A percentile compares a stretch with the other conserved stretches of the same genome.
These are phyloP conservation scores for Morus bassanus DNA, from an alignment of 2,797 vertebrate genomes.

Conservation along the genomic window DNA sequence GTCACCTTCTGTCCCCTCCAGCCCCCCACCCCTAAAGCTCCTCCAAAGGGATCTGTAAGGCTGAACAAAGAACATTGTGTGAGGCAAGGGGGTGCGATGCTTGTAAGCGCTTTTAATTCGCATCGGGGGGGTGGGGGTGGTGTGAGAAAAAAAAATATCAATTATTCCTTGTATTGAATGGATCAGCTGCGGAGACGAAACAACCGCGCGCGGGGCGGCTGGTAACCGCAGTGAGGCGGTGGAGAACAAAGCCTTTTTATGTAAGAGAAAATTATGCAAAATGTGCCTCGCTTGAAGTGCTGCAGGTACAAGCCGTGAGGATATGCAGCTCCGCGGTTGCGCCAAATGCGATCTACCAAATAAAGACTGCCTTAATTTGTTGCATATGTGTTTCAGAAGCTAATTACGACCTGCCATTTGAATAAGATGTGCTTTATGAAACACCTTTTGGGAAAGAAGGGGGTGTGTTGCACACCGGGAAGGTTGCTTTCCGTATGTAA, in stretches of 20 bases:
- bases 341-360: not conserved
- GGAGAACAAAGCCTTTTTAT: slow-evolving; percentile 76
- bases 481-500: not conserved
- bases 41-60: not conserved
- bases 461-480: not conserved
- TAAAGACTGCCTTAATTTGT: not conserved
- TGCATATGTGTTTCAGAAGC: not conserved
- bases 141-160: too few species aligned
- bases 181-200: not conserved
- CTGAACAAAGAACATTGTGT: slow-evolving; percentile 30
- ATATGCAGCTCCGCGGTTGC: not conserved
- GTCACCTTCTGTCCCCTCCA: not conserved
- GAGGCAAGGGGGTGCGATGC: not conserved
- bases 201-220: not conserved
- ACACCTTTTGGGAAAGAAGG: not conserved
- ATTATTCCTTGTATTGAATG: not conserved
- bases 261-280: slow-evolving; percentile 46
- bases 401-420: not conserved
- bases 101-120: not conserved
- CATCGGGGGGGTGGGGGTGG: not conserved
- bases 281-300: not conserved
- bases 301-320: slow-evolving; percentile 59
- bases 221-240: slow-evolving; percentile 55
- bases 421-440: not conserved
- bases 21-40: not conserved